A percentile compares a stretch with the other conserved stretches of the same genome.
phyloP scores from a whole-genome alignment of 2,888 invertebrate genomes.

The Diaphora mendica region DNA sequence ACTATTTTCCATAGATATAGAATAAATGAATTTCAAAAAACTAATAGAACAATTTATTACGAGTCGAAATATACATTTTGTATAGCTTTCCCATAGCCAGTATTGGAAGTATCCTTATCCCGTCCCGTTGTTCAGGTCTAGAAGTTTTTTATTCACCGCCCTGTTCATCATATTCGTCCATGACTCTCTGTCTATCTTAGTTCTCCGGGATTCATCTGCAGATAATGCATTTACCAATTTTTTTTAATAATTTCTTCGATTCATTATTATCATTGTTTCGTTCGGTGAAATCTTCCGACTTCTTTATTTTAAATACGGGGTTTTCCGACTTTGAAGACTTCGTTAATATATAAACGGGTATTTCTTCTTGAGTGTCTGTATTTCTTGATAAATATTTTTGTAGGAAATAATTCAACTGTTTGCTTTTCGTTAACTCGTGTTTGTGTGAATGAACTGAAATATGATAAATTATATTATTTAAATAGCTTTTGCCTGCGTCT shows the following conservation, averaged over 20 bases:
- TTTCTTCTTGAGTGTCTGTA: background rate
- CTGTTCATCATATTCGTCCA: background rate
- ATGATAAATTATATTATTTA: background rate
- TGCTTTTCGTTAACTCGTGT: background rate
- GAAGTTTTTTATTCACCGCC: constrained; percentile 7
- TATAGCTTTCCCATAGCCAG: too few relatives aligned
- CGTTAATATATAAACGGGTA: background rate
- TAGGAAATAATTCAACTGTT: background rate
- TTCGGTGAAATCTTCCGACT: background rate
- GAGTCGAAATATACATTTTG: too few relatives aligned
- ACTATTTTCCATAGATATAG: too few relatives aligned
- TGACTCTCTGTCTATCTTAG: background rate
- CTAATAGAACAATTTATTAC: too few relatives aligned
- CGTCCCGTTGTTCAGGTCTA: background rate
- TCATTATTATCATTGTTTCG: background rate
- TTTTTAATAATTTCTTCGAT: background rate
- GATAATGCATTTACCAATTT: background rate
- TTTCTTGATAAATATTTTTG: background rate
- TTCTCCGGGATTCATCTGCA: background rate
- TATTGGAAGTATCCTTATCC: background rate
- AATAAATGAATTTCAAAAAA: too few relatives aligned
- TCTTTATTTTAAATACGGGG: background rate
- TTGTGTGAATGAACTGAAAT: background rate
- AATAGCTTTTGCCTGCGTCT: too few relatives aligned
- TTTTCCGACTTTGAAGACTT: background rate